Evolutionary conservation across 2,113 vertebrate species (phyloP).

Genomic region (Petromus typicus): DNA sequence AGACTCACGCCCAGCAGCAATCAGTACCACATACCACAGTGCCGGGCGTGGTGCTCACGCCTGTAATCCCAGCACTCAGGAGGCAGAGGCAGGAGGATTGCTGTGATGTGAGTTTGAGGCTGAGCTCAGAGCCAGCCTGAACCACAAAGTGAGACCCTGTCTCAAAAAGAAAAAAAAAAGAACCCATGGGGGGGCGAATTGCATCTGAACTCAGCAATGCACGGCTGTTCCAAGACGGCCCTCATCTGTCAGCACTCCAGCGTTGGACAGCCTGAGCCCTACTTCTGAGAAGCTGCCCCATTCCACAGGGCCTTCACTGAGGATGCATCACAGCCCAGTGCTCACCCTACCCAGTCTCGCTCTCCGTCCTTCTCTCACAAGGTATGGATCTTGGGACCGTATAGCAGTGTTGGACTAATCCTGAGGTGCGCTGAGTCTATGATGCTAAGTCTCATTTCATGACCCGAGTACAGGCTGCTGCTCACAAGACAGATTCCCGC

Average conservation of each 20-base stretch:
- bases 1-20: too few relatives aligned
- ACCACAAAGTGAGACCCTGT: too few relatives aligned
- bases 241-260: background rate
- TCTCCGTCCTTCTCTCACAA: too few relatives aligned
- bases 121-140: too few relatives aligned
- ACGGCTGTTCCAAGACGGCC: background rate
- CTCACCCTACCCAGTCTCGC: background rate
- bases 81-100: too few relatives aligned
- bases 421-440: background rate
- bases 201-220: background rate
- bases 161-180: too few relatives aligned
- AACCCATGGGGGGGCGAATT: background rate
- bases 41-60: too few relatives aligned
- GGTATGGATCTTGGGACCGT: background rate
- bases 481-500: background rate
- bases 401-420: background rate
- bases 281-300: background rate
- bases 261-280: background rate
- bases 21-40: too few relatives aligned
- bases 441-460: background rate
- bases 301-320: background rate
- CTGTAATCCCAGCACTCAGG: too few relatives aligned
- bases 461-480: background rate
- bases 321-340: background rate
- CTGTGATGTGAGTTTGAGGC: too few relatives aligned